phyloP scores from a whole-genome alignment of 2,797 vertebrate genomes.

The Orientallactaga sibirica region DNA sequence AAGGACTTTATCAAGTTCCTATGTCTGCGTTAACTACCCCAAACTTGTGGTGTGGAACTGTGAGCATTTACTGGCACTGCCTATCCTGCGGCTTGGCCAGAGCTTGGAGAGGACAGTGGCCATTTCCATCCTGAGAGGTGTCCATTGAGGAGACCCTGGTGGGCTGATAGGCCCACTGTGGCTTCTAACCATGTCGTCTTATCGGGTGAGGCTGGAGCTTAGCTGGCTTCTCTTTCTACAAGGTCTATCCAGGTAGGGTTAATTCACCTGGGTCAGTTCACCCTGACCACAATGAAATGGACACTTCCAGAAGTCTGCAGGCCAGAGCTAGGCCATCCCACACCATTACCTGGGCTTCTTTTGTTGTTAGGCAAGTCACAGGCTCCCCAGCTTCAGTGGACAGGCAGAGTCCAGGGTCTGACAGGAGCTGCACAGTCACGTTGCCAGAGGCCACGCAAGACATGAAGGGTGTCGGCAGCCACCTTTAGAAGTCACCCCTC shows the following conservation, averaged over 20 bases:
- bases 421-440: background rate
- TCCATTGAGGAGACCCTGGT: background rate
- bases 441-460: background rate
- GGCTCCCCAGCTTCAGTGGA: background rate
- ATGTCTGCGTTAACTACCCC: background rate
- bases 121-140: background rate
- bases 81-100: background rate
- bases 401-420: background rate
- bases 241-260: background rate
- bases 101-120: background rate
- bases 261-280: background rate
- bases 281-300: background rate
- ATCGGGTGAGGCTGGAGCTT: background rate
- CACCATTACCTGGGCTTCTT: background rate
- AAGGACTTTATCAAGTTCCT: background rate
- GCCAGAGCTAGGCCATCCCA: background rate
- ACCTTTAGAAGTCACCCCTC: background rate
- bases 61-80: background rate
- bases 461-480: background rate
- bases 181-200: background rate
- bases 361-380: background rate
- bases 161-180: background rate
- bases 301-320: background rate
- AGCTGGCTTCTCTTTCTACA: background rate
- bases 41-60: background rate